Percentiles rank a stretch among this genome's conserved stretches.
Evolutionary conservation across 2,888 invertebrate genomes (phyloP).

Genomic region (Neoascia interrupta): DNA sequence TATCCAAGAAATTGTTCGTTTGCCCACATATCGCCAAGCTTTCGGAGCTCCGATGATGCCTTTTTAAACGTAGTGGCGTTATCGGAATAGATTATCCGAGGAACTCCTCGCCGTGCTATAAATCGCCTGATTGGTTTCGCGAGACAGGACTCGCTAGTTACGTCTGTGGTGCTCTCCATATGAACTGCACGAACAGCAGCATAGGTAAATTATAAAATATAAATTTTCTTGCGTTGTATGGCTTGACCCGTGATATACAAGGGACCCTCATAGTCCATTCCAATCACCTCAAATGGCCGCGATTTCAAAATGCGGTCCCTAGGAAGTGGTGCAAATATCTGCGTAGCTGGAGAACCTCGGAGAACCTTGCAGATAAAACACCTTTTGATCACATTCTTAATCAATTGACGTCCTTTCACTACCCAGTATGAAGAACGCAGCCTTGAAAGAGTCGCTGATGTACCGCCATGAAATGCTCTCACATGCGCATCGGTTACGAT

Average conservation of each 20-base stretch:
- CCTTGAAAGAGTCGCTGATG: constrained; percentile 5
- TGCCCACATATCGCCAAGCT: too few species aligned
- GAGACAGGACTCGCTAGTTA: too few species aligned
- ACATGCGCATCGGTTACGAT: constrained; percentile 6
- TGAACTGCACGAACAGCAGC: constrained; percentile 5
- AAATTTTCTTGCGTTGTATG: neutral
- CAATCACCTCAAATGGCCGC: too few species aligned
- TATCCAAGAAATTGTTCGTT: constrained; percentile 11
- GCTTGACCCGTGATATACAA: too few species aligned
- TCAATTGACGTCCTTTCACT: neutral
- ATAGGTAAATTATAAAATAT: constrained; percentile 7
- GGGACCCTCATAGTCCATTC: too few species aligned
- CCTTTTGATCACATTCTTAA: constrained; percentile 1
- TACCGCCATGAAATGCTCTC: constrained; percentile 22
- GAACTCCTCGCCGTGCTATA: too few species aligned
- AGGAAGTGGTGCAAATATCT: constrained; percentile 23
- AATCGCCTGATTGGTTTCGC: too few species aligned
- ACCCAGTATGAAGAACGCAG: constrained; percentile 18
- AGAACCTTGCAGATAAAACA: constrained; percentile 6
- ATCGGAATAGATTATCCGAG: constrained; percentile 5
- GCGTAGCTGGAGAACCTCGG: neutral
- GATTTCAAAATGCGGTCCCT: constrained; percentile 33
- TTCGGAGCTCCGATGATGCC: neutral
- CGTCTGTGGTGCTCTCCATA: too few species aligned
- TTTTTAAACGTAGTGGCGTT: neutral